Percentiles rank a stretch among this genome's conserved stretches.
Conservation (phyloP, 2,888 invertebrate genomes). For the Esperia sulphurella region DNA sequence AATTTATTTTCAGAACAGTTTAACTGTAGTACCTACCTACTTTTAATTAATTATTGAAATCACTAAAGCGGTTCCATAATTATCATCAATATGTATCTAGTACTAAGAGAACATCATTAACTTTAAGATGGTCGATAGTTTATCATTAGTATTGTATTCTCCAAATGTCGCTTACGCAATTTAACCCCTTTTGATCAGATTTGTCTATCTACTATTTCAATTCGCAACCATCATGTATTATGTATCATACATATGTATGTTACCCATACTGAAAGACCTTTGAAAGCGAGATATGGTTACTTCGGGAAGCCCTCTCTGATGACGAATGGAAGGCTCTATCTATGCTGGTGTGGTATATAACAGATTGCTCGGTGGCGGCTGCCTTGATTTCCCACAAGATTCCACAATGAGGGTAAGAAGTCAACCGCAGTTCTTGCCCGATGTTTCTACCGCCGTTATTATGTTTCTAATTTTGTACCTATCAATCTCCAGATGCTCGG, state of each 20-base stretch:
- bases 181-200: constrained; percentile 2
- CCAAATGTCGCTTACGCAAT: no score
- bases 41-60: no score
- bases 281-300: not conserved
- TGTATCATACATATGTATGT: not conserved
- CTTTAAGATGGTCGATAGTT: no score
- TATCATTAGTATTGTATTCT: no score
- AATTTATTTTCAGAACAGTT: no score
- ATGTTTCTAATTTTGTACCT: constrained; percentile 40
- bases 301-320: not conserved
- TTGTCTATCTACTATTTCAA: constrained; percentile 1
- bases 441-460: constrained; percentile 34
- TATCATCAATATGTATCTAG: no score
- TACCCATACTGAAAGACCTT: not conserved
- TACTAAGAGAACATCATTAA: no score
- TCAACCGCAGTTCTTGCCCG: constrained; percentile 39
- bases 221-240: constrained; percentile 1
- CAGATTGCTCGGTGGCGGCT: constrained; percentile 55
- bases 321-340: constrained; percentile 27
- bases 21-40: no score
- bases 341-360: constrained; percentile 45
- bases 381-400: constrained; percentile 69
- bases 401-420: constrained; percentile 59
- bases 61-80: no score
- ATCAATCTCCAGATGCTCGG: constrained; percentile 28